phyloP scores from a whole-genome alignment of 2,888 invertebrate species.

The Cheiracanthium punctorium region DNA sequence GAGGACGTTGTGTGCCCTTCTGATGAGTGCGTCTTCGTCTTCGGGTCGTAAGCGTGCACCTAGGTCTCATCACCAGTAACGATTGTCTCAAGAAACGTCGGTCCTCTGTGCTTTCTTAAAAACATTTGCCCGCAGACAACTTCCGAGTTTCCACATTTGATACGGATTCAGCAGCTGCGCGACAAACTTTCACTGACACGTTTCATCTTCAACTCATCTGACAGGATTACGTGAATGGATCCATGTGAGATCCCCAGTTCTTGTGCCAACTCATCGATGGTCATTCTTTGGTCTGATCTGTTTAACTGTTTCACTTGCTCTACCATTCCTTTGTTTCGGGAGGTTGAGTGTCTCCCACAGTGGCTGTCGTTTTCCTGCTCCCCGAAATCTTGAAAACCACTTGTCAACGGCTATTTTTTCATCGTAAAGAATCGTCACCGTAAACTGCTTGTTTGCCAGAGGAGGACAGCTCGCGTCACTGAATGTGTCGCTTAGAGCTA shows the following conservation, averaged over 20 bases:
- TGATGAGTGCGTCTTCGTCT: no score
- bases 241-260: no score
- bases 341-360: not conserved
- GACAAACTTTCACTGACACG: constrained; percentile 5
- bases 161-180: not conserved
- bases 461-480: no score
- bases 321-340: not conserved
- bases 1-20: no score
- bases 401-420: not conserved
- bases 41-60: not conserved
- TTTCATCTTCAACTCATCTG: not conserved
- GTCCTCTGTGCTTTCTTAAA: not conserved
- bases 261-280: not conserved
- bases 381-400: not conserved
- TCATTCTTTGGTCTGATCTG: not conserved
- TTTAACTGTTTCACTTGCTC: constrained; percentile 14
- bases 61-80: not conserved
- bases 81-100: not conserved
- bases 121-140: not conserved
- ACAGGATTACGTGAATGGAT: no score
- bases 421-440: not conserved
- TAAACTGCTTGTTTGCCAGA: no score
- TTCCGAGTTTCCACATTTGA: no score
- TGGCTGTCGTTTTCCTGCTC: not conserved
- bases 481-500: no score